These are phyloP conservation scores for Tetrapedia diversipes DNA, from an alignment of 2,888 invertebrate genomes.

Conservation along the genomic window DNA sequence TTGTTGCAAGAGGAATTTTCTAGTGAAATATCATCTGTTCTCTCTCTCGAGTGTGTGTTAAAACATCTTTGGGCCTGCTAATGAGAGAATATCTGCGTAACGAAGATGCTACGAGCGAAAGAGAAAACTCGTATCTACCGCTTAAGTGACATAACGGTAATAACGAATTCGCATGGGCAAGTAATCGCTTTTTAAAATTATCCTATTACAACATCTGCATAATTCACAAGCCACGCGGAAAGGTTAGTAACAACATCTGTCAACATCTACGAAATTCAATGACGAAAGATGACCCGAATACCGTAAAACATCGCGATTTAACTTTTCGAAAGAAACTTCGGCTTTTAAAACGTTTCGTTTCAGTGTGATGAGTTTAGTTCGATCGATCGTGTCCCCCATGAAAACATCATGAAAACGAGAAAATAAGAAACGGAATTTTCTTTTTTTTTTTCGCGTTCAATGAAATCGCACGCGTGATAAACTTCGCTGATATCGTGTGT, in stretches of 20 bases:
- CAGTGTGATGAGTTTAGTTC: too few relatives aligned
- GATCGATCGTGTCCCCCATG: too few relatives aligned
- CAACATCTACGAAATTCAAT: neutral
- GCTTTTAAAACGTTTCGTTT: too few relatives aligned
- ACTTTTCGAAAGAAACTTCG: too few relatives aligned
- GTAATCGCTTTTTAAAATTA: slow-evolving; percentile 20
- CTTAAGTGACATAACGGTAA: slow-evolving; percentile 23
- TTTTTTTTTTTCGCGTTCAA: too few relatives aligned
- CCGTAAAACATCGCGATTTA: neutral
- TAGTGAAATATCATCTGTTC: too few relatives aligned
- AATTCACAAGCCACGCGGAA: slow-evolving; percentile 32
- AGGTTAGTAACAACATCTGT: neutral
- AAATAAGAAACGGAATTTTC: too few relatives aligned
- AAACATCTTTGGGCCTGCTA: slow-evolving; percentile 4
- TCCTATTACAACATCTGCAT: slow-evolving; percentile 17
- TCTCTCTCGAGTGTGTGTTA: neutral
- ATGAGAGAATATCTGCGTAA: neutral
- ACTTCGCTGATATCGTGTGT: too few relatives aligned
- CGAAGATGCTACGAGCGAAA: neutral
- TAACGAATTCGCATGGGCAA: slow-evolving; percentile 10
- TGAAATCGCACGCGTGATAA: too few relatives aligned
- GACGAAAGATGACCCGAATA: neutral
- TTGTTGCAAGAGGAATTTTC: neutral
- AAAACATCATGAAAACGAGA: too few relatives aligned
- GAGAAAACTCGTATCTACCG: neutral